Evolutionary conservation across 2,797 vertebrate species (phyloP).

Genomic region (Halcyon chelicuti): DNA sequence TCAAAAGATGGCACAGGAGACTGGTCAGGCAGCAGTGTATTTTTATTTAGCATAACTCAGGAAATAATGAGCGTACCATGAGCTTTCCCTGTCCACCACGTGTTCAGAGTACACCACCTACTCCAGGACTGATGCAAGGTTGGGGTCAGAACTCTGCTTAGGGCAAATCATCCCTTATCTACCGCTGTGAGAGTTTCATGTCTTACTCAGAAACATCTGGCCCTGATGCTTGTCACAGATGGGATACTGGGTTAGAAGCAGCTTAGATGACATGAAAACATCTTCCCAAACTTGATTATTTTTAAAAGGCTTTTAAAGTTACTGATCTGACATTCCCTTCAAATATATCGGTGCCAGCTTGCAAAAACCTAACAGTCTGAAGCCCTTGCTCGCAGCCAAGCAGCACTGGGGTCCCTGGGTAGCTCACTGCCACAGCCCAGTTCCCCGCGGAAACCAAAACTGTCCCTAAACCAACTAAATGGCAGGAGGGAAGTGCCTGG

Average conservation of each 20-base stretch:
- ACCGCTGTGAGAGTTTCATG: neutral
- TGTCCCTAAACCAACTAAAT: neutral
- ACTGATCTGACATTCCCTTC: neutral
- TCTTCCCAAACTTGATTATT: neutral
- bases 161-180: neutral
- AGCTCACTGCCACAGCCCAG: neutral
- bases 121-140: neutral
- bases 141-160: neutral
- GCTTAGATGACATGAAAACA: neutral
- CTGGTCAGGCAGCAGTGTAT: neutral
- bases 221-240: neutral
- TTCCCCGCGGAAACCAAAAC: neutral
- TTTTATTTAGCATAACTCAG: neutral
- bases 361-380: neutral
- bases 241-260: neutral
- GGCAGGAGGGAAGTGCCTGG: neutral
- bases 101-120: neutral
- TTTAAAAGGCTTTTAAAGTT: neutral
- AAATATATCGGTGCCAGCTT: neutral
- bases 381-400: neutral
- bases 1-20: neutral
- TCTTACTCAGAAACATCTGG: constrained; percentile 1
- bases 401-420: neutral
- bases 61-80: neutral
- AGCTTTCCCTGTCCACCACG: neutral